Evolutionary conservation across 2,113 vertebrate species (phyloP), one percentile per base, ranked within the genome.

Genomic region (Sylvilagus bachmani): DNA sequence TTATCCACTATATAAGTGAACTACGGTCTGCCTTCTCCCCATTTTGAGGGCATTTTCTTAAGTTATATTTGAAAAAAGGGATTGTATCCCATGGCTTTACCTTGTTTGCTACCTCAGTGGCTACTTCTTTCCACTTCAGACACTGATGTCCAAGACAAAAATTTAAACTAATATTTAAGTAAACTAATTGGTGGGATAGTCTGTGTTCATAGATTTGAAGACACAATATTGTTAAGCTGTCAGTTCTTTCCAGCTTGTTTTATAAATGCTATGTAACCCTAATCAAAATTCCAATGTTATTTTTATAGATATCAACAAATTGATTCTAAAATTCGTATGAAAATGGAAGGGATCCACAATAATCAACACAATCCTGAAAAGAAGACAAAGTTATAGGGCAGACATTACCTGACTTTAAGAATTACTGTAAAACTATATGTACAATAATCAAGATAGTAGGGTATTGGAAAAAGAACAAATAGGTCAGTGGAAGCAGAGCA

Each of bases 41-140:
- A 0, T 53, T 89, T 83, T 53, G 31, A 93, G 14, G 17, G 9
- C 64, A 61, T 93, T 91, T 96, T 94, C 71, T 69, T 91, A n/a
- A 86, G 55, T 25, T 38, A 5, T 77, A 24, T 36, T 74, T 78
- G 33, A 74, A 92, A 90, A 81, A 25, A 51, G 16, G 19, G 3
- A 31, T 82, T 89, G n/a, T 78, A 49, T 58, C 29, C 79, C 25
- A 62, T 21, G 25, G 49, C 3, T 9, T 85, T 4, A 9, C 58
- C 36, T 29, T 10, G 93, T 62, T 83, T 55, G 49, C 27, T 2
- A 53, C 31, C 44, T 85, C 81, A 91, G 70, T 31, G 13, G 49
- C 21, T 61, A 19, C n/a, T 79, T 77, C 33, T 87, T 70, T 67
- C 31, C 5, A 74, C 51, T 8, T 87, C 17, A 1, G 33, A 9